Evolutionary conservation across 2,113 vertebrate genomes (phyloP).

Genomic region (Pomatostomus ruficeps): DNA sequence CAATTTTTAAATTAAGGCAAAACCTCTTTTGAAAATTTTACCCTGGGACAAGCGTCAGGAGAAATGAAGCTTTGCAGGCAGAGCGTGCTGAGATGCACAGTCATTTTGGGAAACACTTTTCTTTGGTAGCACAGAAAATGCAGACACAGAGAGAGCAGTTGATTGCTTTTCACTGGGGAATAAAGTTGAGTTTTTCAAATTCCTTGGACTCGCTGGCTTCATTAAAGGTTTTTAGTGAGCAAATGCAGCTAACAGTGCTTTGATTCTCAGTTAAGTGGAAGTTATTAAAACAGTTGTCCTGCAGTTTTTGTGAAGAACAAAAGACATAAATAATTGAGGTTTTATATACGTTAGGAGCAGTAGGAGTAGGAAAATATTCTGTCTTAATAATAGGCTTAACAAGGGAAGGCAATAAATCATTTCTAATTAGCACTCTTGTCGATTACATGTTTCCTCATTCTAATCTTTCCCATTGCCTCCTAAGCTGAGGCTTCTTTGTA

Average conservation of each 20-base stretch:
- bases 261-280: neutral
- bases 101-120: neutral
- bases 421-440: conserved; percentile 37
- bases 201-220: neutral
- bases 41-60: neutral
- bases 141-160: neutral
- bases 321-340: neutral
- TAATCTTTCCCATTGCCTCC: conserved; percentile 24
- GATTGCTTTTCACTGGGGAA: conserved; percentile 25
- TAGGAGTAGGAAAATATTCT: conserved; percentile 28
- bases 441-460: conserved; percentile 21
- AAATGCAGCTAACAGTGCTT: neutral
- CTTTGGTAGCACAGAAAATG: neutral
- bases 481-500: conserved; percentile 4
- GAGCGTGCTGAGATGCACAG: neutral
- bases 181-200: neutral
- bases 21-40: neutral
- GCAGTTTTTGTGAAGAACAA: neutral
- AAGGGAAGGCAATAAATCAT: conserved; percentile 48
- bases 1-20: neutral
- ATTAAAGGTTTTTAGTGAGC: neutral
- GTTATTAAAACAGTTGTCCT: conserved; percentile 23
- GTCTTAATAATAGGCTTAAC: conserved; percentile 28
- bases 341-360: neutral
- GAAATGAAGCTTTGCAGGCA: neutral